These are phyloP conservation scores for Osmerus mordax DNA, from an alignment of 2,113 vertebrate species.

Conservation along the genomic window DNA sequence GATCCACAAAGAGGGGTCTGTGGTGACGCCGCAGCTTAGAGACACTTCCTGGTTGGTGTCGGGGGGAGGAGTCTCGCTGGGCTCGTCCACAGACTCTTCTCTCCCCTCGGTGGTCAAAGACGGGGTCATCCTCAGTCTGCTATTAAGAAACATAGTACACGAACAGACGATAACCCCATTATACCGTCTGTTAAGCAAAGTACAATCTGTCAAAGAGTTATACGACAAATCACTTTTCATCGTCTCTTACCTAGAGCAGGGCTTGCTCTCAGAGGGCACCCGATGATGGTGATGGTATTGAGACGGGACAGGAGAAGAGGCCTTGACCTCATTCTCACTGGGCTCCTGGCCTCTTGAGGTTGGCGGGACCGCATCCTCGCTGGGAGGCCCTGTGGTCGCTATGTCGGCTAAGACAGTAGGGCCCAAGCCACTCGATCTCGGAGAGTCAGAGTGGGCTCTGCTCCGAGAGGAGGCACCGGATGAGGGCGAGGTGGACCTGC, in stretches of 20 bases:
- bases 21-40: constrained; percentile 65
- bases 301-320: constrained; percentile 23
- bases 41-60: constrained; percentile 54
- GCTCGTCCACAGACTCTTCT: constrained; percentile 50
- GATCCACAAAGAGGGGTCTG: constrained; percentile 63
- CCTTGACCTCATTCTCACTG: constrained; percentile 47
- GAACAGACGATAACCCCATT: background rate
- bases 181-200: background rate
- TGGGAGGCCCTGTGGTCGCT: constrained; percentile 25
- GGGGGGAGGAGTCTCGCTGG: background rate
- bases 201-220: background rate
- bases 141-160: background rate
- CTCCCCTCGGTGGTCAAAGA: constrained; percentile 26
- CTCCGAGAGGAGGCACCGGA: constrained; percentile 23
- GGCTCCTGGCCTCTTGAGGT: constrained; percentile 39
- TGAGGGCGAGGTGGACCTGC: constrained; percentile 41
- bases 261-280: constrained; percentile 41
- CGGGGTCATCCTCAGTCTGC: constrained; percentile 29
- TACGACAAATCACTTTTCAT: background rate
- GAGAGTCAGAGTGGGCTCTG: constrained; percentile 31
- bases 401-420: constrained; percentile 19
- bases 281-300: constrained; percentile 31
- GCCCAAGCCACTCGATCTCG: constrained; percentile 24
- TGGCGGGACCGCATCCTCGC: constrained; percentile 26
- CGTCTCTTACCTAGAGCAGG: constrained; percentile 52